A percentile compares a stretch with the other conserved stretches of the same genome.
Evolutionary conservation across 2,797 vertebrate genomes (phyloP).

Genomic region (Sebastes taczanowskii): DNA sequence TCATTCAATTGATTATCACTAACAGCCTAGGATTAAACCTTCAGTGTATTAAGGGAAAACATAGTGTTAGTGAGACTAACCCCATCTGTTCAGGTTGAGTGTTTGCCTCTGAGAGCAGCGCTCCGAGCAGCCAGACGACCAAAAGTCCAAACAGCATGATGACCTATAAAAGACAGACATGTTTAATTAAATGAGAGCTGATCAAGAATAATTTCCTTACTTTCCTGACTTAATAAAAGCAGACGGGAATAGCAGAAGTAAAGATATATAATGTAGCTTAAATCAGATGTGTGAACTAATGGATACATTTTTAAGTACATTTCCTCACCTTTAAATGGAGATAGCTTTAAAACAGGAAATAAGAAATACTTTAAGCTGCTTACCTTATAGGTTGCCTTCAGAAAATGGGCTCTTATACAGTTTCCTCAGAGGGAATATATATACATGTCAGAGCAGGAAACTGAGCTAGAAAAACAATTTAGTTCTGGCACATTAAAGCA

Average conservation of each 20-base stretch:
- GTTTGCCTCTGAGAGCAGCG: constrained; percentile 4
- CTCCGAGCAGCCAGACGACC: constrained; percentile 33
- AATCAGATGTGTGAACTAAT: neutral
- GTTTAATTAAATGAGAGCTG: neutral
- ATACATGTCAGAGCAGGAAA: constrained; percentile 3
- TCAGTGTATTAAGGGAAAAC: neutral
- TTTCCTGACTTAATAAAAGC: too few relatives aligned
- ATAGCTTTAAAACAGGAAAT: neutral
- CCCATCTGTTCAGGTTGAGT: constrained; percentile 30
- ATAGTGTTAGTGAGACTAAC: constrained; percentile 25
- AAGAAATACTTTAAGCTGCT: neutral
- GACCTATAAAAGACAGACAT: neutral
- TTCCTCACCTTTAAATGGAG: constrained; percentile 19
- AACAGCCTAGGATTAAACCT: neutral
- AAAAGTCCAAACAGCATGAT: constrained; percentile 54
- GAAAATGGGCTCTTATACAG: constrained; percentile 24
- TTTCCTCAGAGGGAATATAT: constrained; percentile 17
- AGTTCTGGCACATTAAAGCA: constrained; percentile 66
- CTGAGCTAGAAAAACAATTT: constrained; percentile 59
- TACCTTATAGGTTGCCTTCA: neutral
- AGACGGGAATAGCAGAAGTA: neutral
- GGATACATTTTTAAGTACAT: neutral
- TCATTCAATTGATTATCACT: neutral
- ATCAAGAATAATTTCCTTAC: neutral
- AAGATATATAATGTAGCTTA: neutral